A percentile compares a stretch with the other conserved stretches of the same genome.
Evolutionary conservation across 1,140 invertebrate genomes (phyloP).

Genomic region (Cydia amplana): DNA sequence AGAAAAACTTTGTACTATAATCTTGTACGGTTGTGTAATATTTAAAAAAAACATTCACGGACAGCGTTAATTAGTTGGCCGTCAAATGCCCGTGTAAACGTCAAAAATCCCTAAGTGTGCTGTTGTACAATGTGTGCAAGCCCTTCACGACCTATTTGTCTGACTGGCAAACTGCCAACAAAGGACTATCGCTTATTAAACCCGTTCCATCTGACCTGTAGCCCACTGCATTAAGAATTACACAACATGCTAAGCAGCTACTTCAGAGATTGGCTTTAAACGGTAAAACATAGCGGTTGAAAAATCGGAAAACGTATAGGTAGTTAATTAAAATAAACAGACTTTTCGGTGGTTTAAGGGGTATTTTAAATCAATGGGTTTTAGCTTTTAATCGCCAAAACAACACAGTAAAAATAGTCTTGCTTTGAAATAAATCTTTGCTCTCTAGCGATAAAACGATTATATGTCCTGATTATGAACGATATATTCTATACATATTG

Average conservation of each 20-base stretch:
- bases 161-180: constrained; percentile 21
- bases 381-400: too few species aligned
- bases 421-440: too few species aligned
- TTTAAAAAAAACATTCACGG: neutral
- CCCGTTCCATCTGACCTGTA: constrained; percentile 28
- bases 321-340: too few species aligned
- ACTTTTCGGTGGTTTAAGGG: too few species aligned
- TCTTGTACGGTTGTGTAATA: neutral
- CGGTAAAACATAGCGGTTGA: neutral
- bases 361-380: too few species aligned
- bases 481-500: too few species aligned
- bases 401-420: too few species aligned
- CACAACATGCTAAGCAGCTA: constrained; percentile 10
- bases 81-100: neutral
- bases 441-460: too few species aligned
- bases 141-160: constrained; percentile 26
- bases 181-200: constrained; percentile 32
- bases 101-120: constrained; percentile 4
- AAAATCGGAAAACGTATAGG: neutral
- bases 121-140: neutral
- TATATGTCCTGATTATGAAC: too few species aligned
- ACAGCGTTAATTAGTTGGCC: constrained; percentile 7
- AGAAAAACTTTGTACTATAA: too few species aligned
- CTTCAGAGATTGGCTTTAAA: neutral
- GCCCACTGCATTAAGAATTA: constrained; percentile 21